Evolutionary conservation across 2,888 invertebrate species (phyloP), one percentile per base, ranked within the genome.

Genomic region (Desoria tigrina): DNA sequence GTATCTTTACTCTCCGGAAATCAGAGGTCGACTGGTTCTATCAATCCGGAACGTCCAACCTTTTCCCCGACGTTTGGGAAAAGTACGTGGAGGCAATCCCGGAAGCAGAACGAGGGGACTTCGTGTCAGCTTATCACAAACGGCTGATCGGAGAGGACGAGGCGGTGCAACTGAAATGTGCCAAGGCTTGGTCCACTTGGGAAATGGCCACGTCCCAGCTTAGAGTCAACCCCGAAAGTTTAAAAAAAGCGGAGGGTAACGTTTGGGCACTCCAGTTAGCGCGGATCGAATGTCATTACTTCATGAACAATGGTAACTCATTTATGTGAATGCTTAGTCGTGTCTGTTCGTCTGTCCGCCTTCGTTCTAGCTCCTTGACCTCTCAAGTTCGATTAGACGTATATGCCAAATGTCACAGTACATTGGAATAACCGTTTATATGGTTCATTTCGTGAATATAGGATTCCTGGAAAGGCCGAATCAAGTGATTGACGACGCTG

Each of bases 61-160:
- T 71, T 0, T 71, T 68, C 37, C 71, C 71, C 0, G 71, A 71
- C n/a, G 57, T 23, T 21, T 71, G 65, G 65, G 68, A 68, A 14
- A 56, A 63, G 7, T 71, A 68, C 37, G 27, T 68, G 4, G 65
- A 62, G 14, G 68, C 68, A 27, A 68, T 71, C 53, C 71, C 71
- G 1, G 61, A 61, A 39, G 59, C 42, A 14, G 71, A 71, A 32
- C 60, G 66, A 2, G 56, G 45, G 1, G 64, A 71, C 56, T 54
- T 68, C 11, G 16, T 71, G 0, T n/a, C 27, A 0, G 71, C 71
- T 7, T 68, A 68, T 18, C 63, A 71, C 32, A 68, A 66, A 26
- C 61, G 71, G 0, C 32, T 71, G 1, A 66, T 59, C 7, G 63
- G 68, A 6, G 53, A 57, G 21, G 42, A 68, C 28, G 63, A 66